A percentile compares a stretch with the other conserved stretches of the same genome.
These are phyloP conservation scores for Xiphydria camelus DNA, from an alignment of 2,888 invertebrate species.

Conservation along the genomic window DNA sequence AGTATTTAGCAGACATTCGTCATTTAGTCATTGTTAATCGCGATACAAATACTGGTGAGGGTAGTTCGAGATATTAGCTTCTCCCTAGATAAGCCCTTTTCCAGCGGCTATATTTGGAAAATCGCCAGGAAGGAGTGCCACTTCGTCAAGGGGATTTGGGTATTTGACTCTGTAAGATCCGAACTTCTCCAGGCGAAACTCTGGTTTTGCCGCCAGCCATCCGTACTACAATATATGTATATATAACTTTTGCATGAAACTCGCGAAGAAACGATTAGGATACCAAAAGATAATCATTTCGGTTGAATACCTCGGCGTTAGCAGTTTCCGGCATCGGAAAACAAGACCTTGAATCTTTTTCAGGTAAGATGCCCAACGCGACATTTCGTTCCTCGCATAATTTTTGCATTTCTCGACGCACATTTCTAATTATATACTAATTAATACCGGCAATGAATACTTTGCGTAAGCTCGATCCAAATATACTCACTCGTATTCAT, in stretches of 20 bases:
- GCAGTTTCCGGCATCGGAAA: constrained; percentile 35
- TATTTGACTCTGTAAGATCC: constrained; percentile 31
- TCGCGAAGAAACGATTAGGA: background rate
- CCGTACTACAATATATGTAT: constrained; percentile 38
- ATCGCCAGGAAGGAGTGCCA: constrained; percentile 28
- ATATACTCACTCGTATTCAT: constrained; percentile 37
- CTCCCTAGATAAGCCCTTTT: constrained; percentile 31
- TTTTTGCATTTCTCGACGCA: constrained; percentile 27
- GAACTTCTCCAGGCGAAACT: constrained; percentile 43
- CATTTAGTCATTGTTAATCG: no score
- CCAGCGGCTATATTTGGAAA: constrained; percentile 38
- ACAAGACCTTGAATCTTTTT: constrained; percentile 29
- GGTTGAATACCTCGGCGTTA: constrained; percentile 25
- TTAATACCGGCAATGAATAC: background rate
- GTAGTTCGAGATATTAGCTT: no score
- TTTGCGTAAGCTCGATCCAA: background rate
- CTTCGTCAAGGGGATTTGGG: constrained; percentile 35
- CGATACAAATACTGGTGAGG: no score
- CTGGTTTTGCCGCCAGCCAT: constrained; percentile 41
- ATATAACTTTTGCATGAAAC: background rate
- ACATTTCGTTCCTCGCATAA: constrained; percentile 28
- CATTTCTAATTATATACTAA: constrained; percentile 24
- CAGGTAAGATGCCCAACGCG: background rate
- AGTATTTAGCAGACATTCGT: no score
- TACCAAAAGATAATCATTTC: constrained; percentile 1